Evolutionary conservation across 64 coral and sea anemone species (phyloP), one percentile per base, ranked within the genome.

Genomic region (Stichodactyla mertensii): DNA sequence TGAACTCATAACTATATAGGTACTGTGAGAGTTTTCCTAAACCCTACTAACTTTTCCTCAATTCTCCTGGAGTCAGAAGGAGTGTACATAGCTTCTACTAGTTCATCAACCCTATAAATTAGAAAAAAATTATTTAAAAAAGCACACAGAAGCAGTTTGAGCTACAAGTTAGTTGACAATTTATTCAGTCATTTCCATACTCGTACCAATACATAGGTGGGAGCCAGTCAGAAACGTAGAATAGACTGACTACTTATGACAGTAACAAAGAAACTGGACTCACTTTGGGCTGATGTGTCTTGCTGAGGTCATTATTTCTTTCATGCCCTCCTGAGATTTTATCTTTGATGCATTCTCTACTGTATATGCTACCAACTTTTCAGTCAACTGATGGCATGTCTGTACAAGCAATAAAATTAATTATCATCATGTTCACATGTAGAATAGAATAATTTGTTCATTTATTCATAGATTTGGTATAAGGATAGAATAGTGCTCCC

Each of bases 21-120:
- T 45, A 45, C 36, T 45, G 36, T 45, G 36, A 45, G 36, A 45
- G 36, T 45, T 45, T 45, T 58, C 56, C 14, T 58, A 58, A 15
- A 58, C 56, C 14, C 56, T 58, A 78, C 89, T 89, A 90, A 93
- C 94, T 58, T 96, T 66, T 90, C 88, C 79, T 92, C 87, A 85
- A 96, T 93, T 54, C 90, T 91, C 57, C 66, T 89, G 19, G 88
- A 93, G 71, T 93, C 91, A 52, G 94, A 96, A 70, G 94, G 94
- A 28, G 70, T 90, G 54, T 96, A 96, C 94, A 96, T 93, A 74
- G 91, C 91, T 84, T 85, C 83, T 19, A 96, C 94, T 64, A 96
- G 88, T 22, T 96, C 91, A 93, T 96, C 94, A 69, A 96, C 94
- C 28, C 94, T 96, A 60, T 14, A 78, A 45, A 80, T 82, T 16